Base-by-base conservation (phyloP, 92 coral and sea anemone genomes). In the Galaxea fascicularis region DNA sequence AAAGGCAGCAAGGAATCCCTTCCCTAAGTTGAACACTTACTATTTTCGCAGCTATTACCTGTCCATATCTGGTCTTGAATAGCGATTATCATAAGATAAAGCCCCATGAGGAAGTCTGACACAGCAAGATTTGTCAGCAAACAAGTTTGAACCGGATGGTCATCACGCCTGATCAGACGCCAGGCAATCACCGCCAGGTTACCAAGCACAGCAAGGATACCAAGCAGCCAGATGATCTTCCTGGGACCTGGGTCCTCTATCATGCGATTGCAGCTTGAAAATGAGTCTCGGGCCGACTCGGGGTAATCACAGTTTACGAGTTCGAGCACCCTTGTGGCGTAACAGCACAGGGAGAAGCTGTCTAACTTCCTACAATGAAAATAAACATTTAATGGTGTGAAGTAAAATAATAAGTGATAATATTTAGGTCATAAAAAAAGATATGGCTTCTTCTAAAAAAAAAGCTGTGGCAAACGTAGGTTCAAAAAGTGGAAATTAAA, bases 241-340 rank as follows among this genome's bases (percentile, higher is more conserved):
- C 89, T 74, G n/a, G 87, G 85, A 26, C 89, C 88, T 58, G 58
- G 10, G 59, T 77, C 81, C 45, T 86, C 88, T 25, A 90, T 85
- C 94, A 91, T 79, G 31, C 87, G 90, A 28, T 85, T 85, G 26
- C 95, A 92, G 79, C 85, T 89, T 41, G 96, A 93, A 79, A 90
- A 90, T 1, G 76, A 90, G 27, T 84, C 85, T 25, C 58, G 60
- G 46, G 24, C 73, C 47, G 46, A 16, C n/a, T 56, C 52, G 12
- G 83, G 56, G n/a, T 69, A 65, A 12, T 77, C 77, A 60, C 95
- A 92, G 25, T 30, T 22, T 6, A 92, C 77, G 35, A 57, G 15
- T 1, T 81, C 31, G 10, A 71, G 57, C 30, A 77, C 49, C 26
- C 71, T 73, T 28, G 82, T 59, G 15, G 93, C 95, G 69, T 89